A percentile compares a stretch with the other conserved stretches of the same genome.
phyloP scores from a whole-genome alignment of 2,797 vertebrate species.

The Poecilia velifera region DNA sequence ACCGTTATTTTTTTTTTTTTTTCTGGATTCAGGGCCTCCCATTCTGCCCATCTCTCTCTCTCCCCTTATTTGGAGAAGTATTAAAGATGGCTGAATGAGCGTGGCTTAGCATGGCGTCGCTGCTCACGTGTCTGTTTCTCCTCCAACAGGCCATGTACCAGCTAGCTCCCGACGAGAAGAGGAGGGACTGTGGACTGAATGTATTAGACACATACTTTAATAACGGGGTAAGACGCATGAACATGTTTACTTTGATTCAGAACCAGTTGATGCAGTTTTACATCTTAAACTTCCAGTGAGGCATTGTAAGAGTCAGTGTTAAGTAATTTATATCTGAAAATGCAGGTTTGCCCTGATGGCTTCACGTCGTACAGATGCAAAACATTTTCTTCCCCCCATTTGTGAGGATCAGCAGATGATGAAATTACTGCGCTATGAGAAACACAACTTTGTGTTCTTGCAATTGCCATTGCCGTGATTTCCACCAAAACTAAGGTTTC shows the following conservation, averaged over 20 bases:
- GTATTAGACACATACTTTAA: conserved; percentile 90
- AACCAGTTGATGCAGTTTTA: not conserved
- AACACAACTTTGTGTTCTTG: not conserved
- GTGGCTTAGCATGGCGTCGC: conserved; percentile 22
- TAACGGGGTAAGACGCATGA: conserved; percentile 82
- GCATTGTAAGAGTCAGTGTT: no score
- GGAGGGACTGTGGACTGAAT: conserved; percentile 84
- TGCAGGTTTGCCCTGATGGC: not conserved
- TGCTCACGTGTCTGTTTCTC: conserved; percentile 37
- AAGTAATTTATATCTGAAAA: not conserved
- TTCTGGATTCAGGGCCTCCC: not conserved
- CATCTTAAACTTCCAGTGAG: not conserved
- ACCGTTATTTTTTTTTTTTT: no score
- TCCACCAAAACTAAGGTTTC: not conserved
- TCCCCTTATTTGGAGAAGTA: conserved; percentile 55
- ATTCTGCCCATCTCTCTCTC: conserved; percentile 6
- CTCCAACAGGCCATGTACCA: conserved; percentile 87
- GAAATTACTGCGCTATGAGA: not conserved
- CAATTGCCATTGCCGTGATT: not conserved
- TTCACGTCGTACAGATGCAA: not conserved
- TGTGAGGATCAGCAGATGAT: not conserved
- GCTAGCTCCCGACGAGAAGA: conserved; percentile 89
- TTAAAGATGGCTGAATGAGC: conserved; percentile 46
- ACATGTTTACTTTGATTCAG: not conserved
- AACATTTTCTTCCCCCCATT: not conserved